phyloP scores from a whole-genome alignment of 1,140 invertebrate species.

The Drosophila littoralis region DNA sequence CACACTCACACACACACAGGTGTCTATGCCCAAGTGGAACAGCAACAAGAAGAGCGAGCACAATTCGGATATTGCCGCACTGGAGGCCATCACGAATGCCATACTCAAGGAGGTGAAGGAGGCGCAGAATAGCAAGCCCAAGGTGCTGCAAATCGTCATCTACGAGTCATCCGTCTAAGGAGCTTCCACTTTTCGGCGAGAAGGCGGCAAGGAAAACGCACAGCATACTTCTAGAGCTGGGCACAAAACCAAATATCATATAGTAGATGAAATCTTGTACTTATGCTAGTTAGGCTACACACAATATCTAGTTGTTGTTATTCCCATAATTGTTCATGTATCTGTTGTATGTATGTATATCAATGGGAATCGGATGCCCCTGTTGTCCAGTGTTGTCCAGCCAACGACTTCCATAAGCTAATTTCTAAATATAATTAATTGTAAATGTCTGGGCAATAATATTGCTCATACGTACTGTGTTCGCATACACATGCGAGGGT shows the following conservation, averaged over 20 bases:
- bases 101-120: slow-evolving; percentile 86
- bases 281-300: slow-evolving; percentile 4
- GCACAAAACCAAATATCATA: neutral
- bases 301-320: slow-evolving; percentile 7
- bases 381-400: slow-evolving; percentile 18
- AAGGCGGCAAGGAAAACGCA: neutral
- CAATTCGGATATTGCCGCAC: slow-evolving; percentile 89
- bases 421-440: slow-evolving; percentile 56
- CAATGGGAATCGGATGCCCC: slow-evolving; percentile 9
- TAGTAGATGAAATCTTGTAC: slow-evolving; percentile 4
- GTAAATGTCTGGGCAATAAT: slow-evolving; percentile 69
- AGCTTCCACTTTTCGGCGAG: too few species aligned
- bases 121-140: slow-evolving; percentile 85
- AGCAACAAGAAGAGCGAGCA: slow-evolving; percentile 83
- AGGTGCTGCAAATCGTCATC: slow-evolving; percentile 92
- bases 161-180: slow-evolving; percentile 91
- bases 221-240: neutral
- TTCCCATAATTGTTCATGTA: slow-evolving; percentile 5
- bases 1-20: slow-evolving; percentile 51
- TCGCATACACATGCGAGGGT: slow-evolving; percentile 26
- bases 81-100: slow-evolving; percentile 89
- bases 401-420: slow-evolving; percentile 61
- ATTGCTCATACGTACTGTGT: slow-evolving; percentile 75
- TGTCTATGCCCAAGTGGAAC: slow-evolving; percentile 86
- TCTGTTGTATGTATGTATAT: neutral